These are phyloP conservation scores for Cosmia trapezina DNA, from an alignment of 2,888 invertebrate species.

Conservation along the genomic window DNA sequence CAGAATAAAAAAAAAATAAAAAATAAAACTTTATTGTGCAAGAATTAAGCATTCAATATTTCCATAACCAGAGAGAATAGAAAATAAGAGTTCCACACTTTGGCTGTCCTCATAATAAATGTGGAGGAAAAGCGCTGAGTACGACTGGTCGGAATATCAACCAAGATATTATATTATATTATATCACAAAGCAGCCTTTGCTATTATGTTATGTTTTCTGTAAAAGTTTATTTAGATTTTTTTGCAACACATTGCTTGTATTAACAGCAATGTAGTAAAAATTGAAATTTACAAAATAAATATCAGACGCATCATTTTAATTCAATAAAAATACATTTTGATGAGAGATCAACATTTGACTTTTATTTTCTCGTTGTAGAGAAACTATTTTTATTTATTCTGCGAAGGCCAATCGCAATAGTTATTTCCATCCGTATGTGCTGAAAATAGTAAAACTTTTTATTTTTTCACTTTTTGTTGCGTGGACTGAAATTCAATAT, in stretches of 20 bases:
- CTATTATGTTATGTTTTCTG: background rate
- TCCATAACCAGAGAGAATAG: too few relatives aligned
- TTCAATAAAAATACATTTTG: slow-evolving; percentile 23
- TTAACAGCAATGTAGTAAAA: slow-evolving; percentile 1
- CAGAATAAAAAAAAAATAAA: too few relatives aligned
- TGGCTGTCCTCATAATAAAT: too few relatives aligned
- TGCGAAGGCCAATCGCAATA: slow-evolving; percentile 2
- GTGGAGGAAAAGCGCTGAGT: too few relatives aligned
- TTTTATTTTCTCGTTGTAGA: slow-evolving; percentile 11
- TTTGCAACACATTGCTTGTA: background rate
- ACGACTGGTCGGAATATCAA: too few relatives aligned
- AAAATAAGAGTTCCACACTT: too few relatives aligned
- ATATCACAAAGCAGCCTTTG: too few relatives aligned
- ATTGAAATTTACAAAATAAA: background rate
- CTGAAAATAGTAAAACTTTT: slow-evolving; percentile 29
- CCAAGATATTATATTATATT: too few relatives aligned
- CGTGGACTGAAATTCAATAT: slow-evolving; percentile 53
- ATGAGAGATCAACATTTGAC: slow-evolving; percentile 28
- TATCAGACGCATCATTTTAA: slow-evolving; percentile 11
- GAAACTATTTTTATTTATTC: slow-evolving; percentile 45
- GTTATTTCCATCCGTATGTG: slow-evolving; percentile 13
- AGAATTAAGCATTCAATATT: too few relatives aligned
- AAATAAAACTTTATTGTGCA: too few relatives aligned
- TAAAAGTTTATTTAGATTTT: background rate
- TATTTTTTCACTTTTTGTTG: slow-evolving; percentile 30